These are phyloP conservation scores for Megamerina dolium DNA, from an alignment of 2,888 invertebrate species.

Conservation along the genomic window DNA sequence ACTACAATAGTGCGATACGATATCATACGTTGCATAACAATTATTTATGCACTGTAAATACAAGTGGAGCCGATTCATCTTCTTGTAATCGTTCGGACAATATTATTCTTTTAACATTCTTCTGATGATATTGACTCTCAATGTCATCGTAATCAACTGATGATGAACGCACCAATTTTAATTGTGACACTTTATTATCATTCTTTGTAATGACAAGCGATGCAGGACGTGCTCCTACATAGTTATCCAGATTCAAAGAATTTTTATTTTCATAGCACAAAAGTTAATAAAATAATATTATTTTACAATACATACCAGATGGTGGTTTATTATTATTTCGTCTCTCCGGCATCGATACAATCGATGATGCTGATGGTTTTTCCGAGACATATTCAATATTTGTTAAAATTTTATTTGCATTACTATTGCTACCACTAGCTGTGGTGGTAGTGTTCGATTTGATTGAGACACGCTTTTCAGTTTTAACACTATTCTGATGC, in stretches of 20 bases:
- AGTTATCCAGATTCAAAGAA: background rate
- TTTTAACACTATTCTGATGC: slow-evolving; percentile 42
- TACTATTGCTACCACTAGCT: slow-evolving; percentile 22
- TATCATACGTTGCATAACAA: too few species aligned
- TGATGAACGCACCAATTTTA: slow-evolving; percentile 44
- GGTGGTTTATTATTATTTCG: slow-evolving; percentile 35
- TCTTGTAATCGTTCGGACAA: slow-evolving; percentile 38
- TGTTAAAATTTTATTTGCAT: slow-evolving; percentile 27
- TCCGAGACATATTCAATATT: slow-evolving; percentile 46
- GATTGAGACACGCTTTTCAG: slow-evolving; percentile 48
- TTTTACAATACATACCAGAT: slow-evolving; percentile 29
- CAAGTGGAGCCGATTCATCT: slow-evolving; percentile 46
- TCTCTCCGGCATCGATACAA: slow-evolving; percentile 18
- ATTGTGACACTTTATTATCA: slow-evolving; percentile 37
- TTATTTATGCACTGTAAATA: slow-evolving; percentile 44
- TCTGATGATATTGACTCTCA: slow-evolving; percentile 38
- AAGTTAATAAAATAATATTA: background rate
- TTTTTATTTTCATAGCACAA: background rate
- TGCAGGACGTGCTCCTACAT: slow-evolving; percentile 45
- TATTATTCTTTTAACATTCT: slow-evolving; percentile 20
- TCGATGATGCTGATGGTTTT: slow-evolving; percentile 22
- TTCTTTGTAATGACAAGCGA: slow-evolving; percentile 45
- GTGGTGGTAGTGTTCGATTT: slow-evolving; percentile 26
- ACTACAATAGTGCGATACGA: too few species aligned
- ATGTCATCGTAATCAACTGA: slow-evolving; percentile 49